Evolutionary conservation across 2,888 invertebrate species (phyloP), one percentile per base, ranked within the genome.

Genomic region (Volucella inflata): DNA sequence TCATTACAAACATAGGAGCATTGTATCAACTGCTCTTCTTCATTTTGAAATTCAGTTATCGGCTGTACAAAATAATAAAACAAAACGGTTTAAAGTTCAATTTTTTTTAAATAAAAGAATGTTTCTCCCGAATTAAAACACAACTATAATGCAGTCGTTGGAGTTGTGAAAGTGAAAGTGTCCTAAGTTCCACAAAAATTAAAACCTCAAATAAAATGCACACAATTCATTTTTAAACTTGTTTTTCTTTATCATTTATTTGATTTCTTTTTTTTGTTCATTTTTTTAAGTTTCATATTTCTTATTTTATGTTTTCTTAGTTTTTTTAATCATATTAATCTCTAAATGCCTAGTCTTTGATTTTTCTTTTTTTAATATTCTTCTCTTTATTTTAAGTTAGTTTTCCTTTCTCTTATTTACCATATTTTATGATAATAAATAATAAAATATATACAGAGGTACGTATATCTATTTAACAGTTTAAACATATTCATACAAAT

Each of bases 281-380:
- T 84, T 84, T 84, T n/a, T 80, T 80, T 84, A 59, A 62, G 76
- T 84, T 71, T 79, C 65, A 38, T 74, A 62, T 48, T n/a, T n/a
- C n/a, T n/a, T n/a, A n/a, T n/a, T n/a, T n/a, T n/a, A n/a, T 67
- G 17, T 70, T 44, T 57, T 57, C 51, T 57, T 57, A 38, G 10
- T 65, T 46, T 65, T 50, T 68, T 64, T 36, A 6, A 53, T 38
- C 8, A 38, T 59, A 57, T 64, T 60, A 64, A 60, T 59, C 30
- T 75, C 65, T 84, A 75, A 79, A 74, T 44, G 74, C 79, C 79
- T 84, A 76, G 62, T 84, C 67, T 80, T 80, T 80, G 70, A 79
- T 79, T 64, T 60, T 17, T 64, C 55, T 48, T 67, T 36, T 44
- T 53, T 48, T 42, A 44, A 16, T 42, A 30, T 38, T 71, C 70